Base-by-base conservation (phyloP, 2,113 vertebrate species). In the Centropus bengalensis region DNA sequence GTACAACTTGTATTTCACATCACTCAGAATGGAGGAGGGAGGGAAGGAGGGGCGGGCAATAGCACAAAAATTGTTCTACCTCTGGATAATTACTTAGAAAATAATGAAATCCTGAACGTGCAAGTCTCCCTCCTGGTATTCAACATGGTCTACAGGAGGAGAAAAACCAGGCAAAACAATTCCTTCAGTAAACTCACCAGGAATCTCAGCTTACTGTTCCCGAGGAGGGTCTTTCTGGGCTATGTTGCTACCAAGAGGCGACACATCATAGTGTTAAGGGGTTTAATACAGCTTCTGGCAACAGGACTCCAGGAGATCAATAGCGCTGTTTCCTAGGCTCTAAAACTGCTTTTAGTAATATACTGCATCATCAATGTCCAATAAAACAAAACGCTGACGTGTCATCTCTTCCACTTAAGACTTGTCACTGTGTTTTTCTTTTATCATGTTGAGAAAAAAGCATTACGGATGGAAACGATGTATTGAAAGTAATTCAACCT, bases 301-400 rank as follows among this genome's bases (percentile, higher is more conserved):
- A 95, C 54, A 82, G 24, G 77, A 71, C 64, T 96, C 86, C 76
- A 42, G 56, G 68, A 96, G 91, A 97, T 97, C 96, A 95, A 97
- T 96, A 96, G 54, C 45, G 51, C 91, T 91, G 87, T 91, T 96
- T 97, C 93, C 94, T 94, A 92, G 45, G 56, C 93, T 95, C 83
- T 96, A 93, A 96, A 97, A 52, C 47, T 89, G 75, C 93, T 95
- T 80, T 90, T 69, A 96, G 83, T 95, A 92, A 96, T 95, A 94
- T 91, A 96, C 74, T 56, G 71, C 30, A 86, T 13, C 89, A 93
- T 83, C 83, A 82, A 86, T 88, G 91, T 51, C 63, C 93, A 88
- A 74, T 95, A 95, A 96, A 96, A 59, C 49, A 94, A 94, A 96
- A 92, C n/a, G 81, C 93, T 95, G 92, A 93, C 5, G 2, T 52